phyloP scores from a whole-genome alignment of 37 sponge, comb jelly and placozoan genomes.

The Aplysina aerophoba region DNA sequence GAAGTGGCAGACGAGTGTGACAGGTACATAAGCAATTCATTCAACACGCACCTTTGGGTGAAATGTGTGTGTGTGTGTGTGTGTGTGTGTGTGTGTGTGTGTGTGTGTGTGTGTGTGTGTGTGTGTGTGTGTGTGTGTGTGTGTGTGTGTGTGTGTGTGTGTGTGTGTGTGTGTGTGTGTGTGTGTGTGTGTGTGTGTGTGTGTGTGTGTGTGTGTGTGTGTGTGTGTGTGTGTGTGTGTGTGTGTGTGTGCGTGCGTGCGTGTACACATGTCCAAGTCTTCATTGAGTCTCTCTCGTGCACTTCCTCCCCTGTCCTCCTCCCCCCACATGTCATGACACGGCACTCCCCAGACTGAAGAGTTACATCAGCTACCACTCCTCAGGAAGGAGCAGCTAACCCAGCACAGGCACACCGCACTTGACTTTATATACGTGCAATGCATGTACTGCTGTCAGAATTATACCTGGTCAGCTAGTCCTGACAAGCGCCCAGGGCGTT shows the following conservation, averaged over 20 bases:
- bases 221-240: slow-evolving; percentile 33
- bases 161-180: slow-evolving; percentile 25
- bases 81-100: not conserved
- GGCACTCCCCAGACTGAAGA: not conserved
- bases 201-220: slow-evolving; percentile 41
- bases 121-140: slow-evolving; percentile 37
- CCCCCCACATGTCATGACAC: slow-evolving; percentile 15
- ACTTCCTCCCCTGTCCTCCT: not conserved
- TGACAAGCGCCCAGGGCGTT: too few relatives aligned
- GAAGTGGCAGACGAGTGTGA: slow-evolving; percentile 21
- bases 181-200: slow-evolving; percentile 36
- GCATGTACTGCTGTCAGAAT: too few relatives aligned
- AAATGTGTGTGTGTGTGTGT: not conserved
- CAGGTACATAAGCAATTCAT: not conserved
- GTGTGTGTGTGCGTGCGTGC: slow-evolving; percentile 34
- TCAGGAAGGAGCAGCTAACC: too few relatives aligned
- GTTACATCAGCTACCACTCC: too few relatives aligned
- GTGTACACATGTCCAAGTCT: not conserved
- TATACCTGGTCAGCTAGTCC: too few relatives aligned
- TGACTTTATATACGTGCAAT: too few relatives aligned
- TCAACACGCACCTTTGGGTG: too few relatives aligned
- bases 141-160: slow-evolving; percentile 37
- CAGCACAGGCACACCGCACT: too few relatives aligned
- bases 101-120: slow-evolving; percentile 40
- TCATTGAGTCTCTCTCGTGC: not conserved